These are phyloP conservation scores for Umimayanthus chanpuru DNA, from an alignment of 92 coral and sea anemone species.

Conservation along the genomic window DNA sequence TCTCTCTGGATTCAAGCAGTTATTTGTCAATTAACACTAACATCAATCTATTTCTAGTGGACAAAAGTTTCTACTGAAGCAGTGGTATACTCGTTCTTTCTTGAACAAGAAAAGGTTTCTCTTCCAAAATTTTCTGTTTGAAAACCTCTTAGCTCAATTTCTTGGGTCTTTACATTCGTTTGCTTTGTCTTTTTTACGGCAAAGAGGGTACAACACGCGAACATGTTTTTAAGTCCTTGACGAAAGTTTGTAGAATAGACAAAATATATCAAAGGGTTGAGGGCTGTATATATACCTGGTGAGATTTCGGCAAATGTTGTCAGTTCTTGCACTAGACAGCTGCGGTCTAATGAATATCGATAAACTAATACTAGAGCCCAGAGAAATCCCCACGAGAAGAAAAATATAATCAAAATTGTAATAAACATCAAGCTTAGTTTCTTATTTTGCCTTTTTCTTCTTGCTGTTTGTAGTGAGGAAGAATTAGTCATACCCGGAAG, in stretches of 20 bases:
- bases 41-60: no score
- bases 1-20: no score
- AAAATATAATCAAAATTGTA: not conserved
- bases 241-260: slow-evolving; percentile 15
- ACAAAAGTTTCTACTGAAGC: no score
- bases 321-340: not conserved
- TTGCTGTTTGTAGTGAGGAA: not conserved
- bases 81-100: no score
- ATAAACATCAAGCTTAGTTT: not conserved
- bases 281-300: not conserved
- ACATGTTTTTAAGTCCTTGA: slow-evolving; percentile 4
- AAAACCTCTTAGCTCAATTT: not conserved
- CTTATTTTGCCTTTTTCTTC: not conserved
- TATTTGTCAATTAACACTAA: no score
- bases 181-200: not conserved
- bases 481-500: not conserved
- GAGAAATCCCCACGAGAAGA: not conserved
- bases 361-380: not conserved
- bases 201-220: not conserved
- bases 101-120: no score
- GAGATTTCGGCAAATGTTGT: not conserved
- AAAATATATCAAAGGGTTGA: slow-evolving; percentile 17
- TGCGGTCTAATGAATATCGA: not conserved
- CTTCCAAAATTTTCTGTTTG: not conserved
- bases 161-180: not conserved